Evolutionary conservation across 2,797 vertebrate genomes (phyloP).

Genomic region (Pterois miles): DNA sequence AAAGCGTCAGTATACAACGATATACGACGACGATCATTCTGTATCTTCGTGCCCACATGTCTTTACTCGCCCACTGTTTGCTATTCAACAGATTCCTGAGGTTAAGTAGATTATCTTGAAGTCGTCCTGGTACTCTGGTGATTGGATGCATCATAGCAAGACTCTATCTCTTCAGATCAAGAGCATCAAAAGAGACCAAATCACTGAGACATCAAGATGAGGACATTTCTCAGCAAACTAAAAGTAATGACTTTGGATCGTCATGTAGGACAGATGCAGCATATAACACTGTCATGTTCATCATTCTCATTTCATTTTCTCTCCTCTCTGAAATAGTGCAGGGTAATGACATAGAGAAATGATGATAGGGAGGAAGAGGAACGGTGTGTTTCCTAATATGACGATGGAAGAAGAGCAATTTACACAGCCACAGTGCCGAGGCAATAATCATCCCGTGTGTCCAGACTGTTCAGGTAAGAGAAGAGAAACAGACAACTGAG

Average conservation of each 20-base stretch:
- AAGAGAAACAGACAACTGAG: neutral
- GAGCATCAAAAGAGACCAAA: neutral
- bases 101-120: neutral
- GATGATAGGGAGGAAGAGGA: neutral
- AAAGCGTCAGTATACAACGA: too few species aligned
- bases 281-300: neutral
- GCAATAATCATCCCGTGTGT: neutral
- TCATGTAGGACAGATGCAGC: neutral
- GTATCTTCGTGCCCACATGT: neutral
- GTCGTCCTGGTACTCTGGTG: neutral
- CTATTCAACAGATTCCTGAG: neutral
- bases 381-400: neutral
- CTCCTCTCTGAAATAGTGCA: neutral
- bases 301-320: neutral
- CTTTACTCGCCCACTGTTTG: neutral
- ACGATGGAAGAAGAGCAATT: neutral
- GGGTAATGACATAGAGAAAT: neutral
- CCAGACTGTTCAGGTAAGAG: neutral
- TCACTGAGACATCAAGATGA: neutral
- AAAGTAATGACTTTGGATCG: neutral
- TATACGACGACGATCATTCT: too few species aligned
- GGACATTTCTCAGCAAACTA: neutral
- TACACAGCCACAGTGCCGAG: neutral
- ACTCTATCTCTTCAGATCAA: too few species aligned
- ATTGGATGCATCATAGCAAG: neutral